These are phyloP conservation scores for Antennarius striatus DNA, from an alignment of 2,113 vertebrate species.

Conservation along the genomic window DNA sequence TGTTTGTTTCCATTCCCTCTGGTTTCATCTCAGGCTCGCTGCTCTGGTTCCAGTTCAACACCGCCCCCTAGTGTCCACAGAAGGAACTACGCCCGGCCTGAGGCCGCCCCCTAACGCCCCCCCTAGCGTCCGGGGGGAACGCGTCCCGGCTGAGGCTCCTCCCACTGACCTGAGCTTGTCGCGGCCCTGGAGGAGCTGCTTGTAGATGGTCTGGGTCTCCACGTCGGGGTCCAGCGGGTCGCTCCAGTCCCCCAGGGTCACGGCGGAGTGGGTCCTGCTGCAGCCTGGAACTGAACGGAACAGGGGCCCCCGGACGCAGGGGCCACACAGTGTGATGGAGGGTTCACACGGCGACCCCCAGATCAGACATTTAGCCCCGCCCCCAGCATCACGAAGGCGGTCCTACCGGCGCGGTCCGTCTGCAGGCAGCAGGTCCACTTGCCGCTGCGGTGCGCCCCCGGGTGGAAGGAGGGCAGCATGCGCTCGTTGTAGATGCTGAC, in stretches of 20 bases:
- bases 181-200: constrained; percentile 84
- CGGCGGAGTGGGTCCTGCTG: constrained; percentile 88
- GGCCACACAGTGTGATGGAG: not conserved
- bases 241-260: constrained; percentile 88
- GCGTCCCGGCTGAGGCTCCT: too few species aligned
- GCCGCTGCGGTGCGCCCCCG: constrained; percentile 81
- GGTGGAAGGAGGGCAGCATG: constrained; percentile 86
- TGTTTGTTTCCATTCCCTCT: too few species aligned
- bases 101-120: too few species aligned
- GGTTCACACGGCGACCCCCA: too few species aligned
- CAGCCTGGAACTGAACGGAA: constrained; percentile 84
- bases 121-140: too few species aligned
- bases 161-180: constrained; percentile 82
- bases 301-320: too few species aligned
- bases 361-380: too few species aligned
- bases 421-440: constrained; percentile 93
- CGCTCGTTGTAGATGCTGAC: constrained; percentile 84
- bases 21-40: too few species aligned
- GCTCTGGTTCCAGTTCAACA: constrained; percentile 52
- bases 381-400: constrained; percentile 12
- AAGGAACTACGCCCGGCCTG: constrained; percentile 38
- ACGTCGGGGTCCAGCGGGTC: constrained; percentile 87
- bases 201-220: constrained; percentile 86
- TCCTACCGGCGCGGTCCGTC: constrained; percentile 78
- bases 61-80: constrained; percentile 67